Conservation (phyloP, 1,140 invertebrate genomes). For the Sycophila sp. region DNA sequence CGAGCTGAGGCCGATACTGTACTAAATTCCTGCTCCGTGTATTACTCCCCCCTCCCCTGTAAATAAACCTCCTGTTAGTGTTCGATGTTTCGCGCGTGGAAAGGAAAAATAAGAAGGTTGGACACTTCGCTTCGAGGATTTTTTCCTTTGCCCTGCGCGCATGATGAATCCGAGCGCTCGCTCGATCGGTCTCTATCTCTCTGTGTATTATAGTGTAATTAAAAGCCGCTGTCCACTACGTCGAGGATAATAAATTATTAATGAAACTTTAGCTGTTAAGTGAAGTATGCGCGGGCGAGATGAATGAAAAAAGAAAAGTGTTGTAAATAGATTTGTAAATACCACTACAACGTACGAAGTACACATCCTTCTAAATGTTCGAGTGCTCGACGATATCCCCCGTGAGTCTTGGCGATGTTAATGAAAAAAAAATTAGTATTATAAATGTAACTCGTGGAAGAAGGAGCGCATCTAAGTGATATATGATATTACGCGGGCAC, state of each 20-base stretch:
- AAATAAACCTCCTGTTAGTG: slow-evolving; percentile 19
- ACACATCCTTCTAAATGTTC: slow-evolving; percentile 20
- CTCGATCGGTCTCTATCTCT: slow-evolving; percentile 15
- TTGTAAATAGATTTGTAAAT: slow-evolving; percentile 59
- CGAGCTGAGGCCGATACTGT: too few relatives aligned
- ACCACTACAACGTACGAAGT: slow-evolving; percentile 22
- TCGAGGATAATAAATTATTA: slow-evolving; percentile 61
- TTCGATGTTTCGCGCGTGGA: slow-evolving; percentile 32
- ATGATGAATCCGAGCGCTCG: too few relatives aligned
- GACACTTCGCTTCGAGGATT: neutral
- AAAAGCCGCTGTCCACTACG: slow-evolving; percentile 46
- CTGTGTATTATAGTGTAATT: slow-evolving; percentile 64
- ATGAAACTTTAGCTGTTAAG: slow-evolving; percentile 49
- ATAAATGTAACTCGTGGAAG: slow-evolving; percentile 7
- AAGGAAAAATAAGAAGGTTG: too few relatives aligned
- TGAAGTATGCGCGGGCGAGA: slow-evolving; percentile 46
- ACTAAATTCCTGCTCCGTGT: neutral
- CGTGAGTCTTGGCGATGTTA: neutral
- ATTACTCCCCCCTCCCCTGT: slow-evolving; percentile 3
- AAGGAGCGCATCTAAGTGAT: slow-evolving; percentile 8
- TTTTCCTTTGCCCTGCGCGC: neutral
- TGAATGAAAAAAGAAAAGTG: neutral
- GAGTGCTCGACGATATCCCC: slow-evolving; percentile 20
- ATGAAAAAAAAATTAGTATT: neutral
- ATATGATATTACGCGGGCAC: slow-evolving; percentile 51